Conservation (phyloP, 2,797 vertebrate species). For the Sciurus vulgaris region DNA sequence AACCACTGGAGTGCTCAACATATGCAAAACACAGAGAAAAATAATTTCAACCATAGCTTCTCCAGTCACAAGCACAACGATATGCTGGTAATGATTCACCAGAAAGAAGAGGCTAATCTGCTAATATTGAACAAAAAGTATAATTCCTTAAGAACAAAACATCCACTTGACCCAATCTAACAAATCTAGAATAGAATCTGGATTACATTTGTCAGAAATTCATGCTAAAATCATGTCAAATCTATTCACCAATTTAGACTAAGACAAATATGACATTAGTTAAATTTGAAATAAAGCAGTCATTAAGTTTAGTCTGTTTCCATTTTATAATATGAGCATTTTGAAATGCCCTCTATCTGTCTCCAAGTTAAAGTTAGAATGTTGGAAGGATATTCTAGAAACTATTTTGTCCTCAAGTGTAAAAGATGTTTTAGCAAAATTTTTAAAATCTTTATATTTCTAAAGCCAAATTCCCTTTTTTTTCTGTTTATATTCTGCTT, state of each 20-base stretch:
- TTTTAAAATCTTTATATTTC: neutral
- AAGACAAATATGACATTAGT: neutral
- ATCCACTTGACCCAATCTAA: neutral
- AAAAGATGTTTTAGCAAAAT: neutral
- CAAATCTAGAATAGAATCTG: neutral
- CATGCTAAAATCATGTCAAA: conserved; percentile 9
- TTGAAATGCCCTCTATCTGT: neutral
- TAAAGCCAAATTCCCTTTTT: neutral
- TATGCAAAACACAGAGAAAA: neutral
- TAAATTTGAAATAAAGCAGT: conserved; percentile 13
- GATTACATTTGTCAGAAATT: neutral
- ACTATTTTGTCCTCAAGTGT: neutral
- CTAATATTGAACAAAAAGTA: neutral
- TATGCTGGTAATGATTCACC: neutral
- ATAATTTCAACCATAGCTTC: neutral
- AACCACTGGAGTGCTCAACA: neutral
- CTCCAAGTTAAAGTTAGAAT: conserved; percentile 45
- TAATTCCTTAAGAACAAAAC: neutral
- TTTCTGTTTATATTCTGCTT: neutral
- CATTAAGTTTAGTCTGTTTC: neutral
- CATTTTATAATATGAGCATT: neutral
- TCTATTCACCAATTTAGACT: neutral
- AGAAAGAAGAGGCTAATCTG: conserved; percentile 13
- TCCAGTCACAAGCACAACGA: neutral
- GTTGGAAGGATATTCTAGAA: neutral